A percentile compares a stretch with the other conserved stretches of the same genome.
Conservation (phyloP, 2,888 invertebrate species). For the Arctia plantaginis region DNA sequence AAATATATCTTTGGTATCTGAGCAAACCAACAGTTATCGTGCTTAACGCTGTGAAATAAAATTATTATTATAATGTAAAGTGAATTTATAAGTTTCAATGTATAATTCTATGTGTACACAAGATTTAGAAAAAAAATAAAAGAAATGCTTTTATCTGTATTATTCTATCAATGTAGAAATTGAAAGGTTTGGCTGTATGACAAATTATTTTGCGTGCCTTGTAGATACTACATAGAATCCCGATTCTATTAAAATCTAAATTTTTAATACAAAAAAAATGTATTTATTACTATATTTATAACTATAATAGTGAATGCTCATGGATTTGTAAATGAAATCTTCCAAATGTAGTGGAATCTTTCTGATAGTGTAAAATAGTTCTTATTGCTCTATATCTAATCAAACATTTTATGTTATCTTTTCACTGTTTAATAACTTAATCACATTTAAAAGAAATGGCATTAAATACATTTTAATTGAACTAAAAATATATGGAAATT, state of each 20-base stretch:
- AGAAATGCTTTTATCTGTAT: conserved; percentile 16
- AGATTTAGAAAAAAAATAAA: conserved; percentile 10
- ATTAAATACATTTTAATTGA: conserved; percentile 50
- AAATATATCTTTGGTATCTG: conserved; percentile 14
- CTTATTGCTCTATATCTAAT: conserved; percentile 35
- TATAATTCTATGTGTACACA: conserved; percentile 28
- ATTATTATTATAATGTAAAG: conserved; percentile 13
- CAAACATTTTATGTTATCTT: conserved; percentile 28
- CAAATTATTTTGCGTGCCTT: conserved; percentile 69
- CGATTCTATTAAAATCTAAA: conserved; percentile 28
- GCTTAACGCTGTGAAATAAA: conserved; percentile 30
- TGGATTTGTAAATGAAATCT: conserved; percentile 44
- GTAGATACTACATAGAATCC: conserved; percentile 46
- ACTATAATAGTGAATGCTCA: conserved; percentile 23
- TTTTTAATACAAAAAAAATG: conserved; percentile 16
- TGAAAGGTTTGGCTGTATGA: conserved; percentile 38
- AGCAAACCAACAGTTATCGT: conserved; percentile 17
- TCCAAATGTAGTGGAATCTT: conserved; percentile 63
- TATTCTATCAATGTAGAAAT: conserved; percentile 13
- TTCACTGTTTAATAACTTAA: conserved; percentile 33
- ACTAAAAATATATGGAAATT: conserved; percentile 25
- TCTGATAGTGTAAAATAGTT: conserved; percentile 50
- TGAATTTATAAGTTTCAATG: conserved; percentile 17
- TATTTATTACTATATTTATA: conserved; percentile 23
- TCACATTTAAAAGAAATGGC: conserved; percentile 38